These are phyloP conservation scores for Tenebrosternarchus preto DNA, from an alignment of 2,113 vertebrate species.

Conservation along the genomic window DNA sequence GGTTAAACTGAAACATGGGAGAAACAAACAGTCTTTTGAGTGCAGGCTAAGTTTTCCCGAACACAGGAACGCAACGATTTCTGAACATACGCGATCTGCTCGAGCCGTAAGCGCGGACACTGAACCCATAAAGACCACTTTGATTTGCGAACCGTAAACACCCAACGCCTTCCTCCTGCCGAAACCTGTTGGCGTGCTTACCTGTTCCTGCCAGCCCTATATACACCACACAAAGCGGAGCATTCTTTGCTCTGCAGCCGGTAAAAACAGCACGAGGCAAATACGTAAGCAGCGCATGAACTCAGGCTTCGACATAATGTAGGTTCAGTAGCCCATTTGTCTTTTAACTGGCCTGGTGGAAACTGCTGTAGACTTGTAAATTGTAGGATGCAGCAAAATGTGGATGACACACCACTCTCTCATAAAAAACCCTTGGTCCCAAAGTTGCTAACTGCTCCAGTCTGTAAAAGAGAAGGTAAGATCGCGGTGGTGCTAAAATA, in stretches of 20 bases:
- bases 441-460: no score
- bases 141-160: constrained; percentile 46
- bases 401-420: not conserved
- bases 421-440: not conserved
- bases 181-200: constrained; percentile 43
- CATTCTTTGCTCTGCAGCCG: constrained; percentile 18
- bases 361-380: not conserved
- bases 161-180: constrained; percentile 40
- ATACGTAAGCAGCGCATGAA: not conserved
- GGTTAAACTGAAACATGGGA: not conserved
- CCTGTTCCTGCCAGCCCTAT: constrained; percentile 36
- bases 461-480: no score
- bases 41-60: not conserved
- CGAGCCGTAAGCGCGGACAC: constrained; percentile 39
- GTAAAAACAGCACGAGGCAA: constrained; percentile 36
- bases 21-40: constrained; percentile 10
- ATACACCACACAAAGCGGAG: constrained; percentile 36
- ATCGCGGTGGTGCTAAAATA: no score
- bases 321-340: not conserved
- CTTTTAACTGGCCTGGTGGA: not conserved
- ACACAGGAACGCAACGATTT: constrained; percentile 12
- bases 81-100: constrained; percentile 36
- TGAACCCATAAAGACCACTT: constrained; percentile 43
- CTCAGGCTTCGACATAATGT: not conserved
- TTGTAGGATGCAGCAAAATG: not conserved